Evolutionary conservation across 2,113 vertebrate genomes (phyloP), one percentile per base, ranked within the genome.

Genomic region (Arothron firmamentum): DNA sequence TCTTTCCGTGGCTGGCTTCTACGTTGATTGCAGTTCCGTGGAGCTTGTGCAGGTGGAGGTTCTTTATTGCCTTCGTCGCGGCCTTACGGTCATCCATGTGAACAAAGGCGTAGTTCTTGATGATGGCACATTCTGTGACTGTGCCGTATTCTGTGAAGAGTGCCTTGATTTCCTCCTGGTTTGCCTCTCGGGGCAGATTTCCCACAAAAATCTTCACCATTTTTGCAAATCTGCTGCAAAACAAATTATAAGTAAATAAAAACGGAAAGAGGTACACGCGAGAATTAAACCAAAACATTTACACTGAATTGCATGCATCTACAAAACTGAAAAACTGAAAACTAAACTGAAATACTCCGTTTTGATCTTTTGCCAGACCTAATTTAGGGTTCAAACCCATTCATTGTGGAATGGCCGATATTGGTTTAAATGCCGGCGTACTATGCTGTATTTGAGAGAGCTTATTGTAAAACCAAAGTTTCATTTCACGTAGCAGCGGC

Each of bases 141-240:
- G 78, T 77, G 38, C 92, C 92, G 2, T 92, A 78, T 62, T 92
- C 60, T 0, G 87, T 60, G 1, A 93, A 93, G 3, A 93, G 86
- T 0, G 80, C 72, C 59, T 90, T 84, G 62, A 93, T 85, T 62
- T 93, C 91, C 0, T 92, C 90, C 46, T 87, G 85, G 21, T 89
- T 86, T 2, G 90, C 86, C 66, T 91, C 90, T 15, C 75, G 73
- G 1, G 92, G 90, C 42, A 93, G 82, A 53, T 93, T 93, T 1
- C 92, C 92, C 31, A 92, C 86, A 62, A 93, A 93, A 16, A 93
- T 92, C 78, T 93, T 93, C 64, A 93, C 92, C 92, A 92, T 92
- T 10, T 6, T 79, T 50, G 11, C 4, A 48, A 14, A 68, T 62
- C 77, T 84, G 60, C 41, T 21, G 25, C 2, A 12, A 16, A 20